These are phyloP conservation scores for Artibeus jamaicensis DNA, from an alignment of 2,797 vertebrate genomes.

Conservation along the genomic window DNA sequence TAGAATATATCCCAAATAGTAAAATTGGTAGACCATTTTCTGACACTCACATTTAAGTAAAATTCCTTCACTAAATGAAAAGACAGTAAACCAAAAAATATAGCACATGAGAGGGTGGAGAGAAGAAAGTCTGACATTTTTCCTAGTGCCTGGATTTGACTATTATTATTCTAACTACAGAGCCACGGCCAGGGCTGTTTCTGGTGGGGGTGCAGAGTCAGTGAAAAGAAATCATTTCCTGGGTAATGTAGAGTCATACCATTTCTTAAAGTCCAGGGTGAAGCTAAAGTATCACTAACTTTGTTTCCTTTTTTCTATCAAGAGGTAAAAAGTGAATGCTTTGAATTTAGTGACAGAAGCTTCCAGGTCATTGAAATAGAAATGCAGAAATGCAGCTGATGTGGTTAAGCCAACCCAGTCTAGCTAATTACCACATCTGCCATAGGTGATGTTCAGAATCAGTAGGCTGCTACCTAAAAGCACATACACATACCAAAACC, in stretches of 20 bases:
- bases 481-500: background rate
- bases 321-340: conserved; percentile 40
- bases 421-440: background rate
- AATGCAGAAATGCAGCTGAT: background rate
- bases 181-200: background rate
- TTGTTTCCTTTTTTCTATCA: background rate
- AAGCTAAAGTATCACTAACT: conserved; percentile 34
- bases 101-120: background rate
- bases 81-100: conserved; percentile 56
- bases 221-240: conserved; percentile 48
- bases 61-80: conserved; percentile 29
- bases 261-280: conserved; percentile 41
- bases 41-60: conserved; percentile 6
- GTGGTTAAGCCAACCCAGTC: background rate
- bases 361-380: conserved; percentile 58
- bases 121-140: conserved; percentile 27
- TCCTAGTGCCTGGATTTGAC: conserved; percentile 29
- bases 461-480: background rate
- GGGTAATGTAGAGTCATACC: background rate
- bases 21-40: conserved; percentile 23
- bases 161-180: conserved; percentile 59
- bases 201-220: conserved; percentile 50
- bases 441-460: background rate
- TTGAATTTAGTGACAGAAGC: conserved; percentile 44
- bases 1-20: background rate